These are phyloP conservation scores for Helicoverpa zea DNA, from an alignment of 1,140 invertebrate genomes.

Conservation along the genomic window DNA sequence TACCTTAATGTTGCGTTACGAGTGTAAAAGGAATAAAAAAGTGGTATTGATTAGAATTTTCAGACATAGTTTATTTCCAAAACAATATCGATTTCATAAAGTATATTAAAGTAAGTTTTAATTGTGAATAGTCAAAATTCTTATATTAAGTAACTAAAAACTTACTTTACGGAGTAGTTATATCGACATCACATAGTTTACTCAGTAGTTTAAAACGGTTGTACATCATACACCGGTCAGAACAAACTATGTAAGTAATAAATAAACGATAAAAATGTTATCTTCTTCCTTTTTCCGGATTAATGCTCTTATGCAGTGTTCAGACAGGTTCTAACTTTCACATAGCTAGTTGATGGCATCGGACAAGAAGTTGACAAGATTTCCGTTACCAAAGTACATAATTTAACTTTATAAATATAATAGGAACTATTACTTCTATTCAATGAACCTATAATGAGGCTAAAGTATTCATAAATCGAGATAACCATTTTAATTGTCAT, in stretches of 20 bases:
- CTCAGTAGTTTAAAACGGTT: neutral
- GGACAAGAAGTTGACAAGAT: conserved; percentile 17
- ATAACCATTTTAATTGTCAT: too few species aligned
- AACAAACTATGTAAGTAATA: neutral
- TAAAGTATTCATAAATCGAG: neutral
- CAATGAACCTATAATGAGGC: neutral
- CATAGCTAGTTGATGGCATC: neutral
- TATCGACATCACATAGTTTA: neutral
- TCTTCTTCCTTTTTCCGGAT: conserved; percentile 14
- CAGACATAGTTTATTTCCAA: too few species aligned
- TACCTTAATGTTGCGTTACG: too few species aligned
- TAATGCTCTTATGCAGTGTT: neutral
- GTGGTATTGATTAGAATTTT: too few species aligned
- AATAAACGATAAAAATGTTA: neutral
- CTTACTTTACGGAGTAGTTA: too few species aligned
- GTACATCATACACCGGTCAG: neutral
- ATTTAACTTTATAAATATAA: neutral
- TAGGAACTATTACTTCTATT: conserved; percentile 1
- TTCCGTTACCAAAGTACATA: neutral
- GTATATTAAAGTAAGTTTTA: neutral
- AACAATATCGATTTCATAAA: too few species aligned
- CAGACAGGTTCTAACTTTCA: neutral
- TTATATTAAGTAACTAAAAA: neutral
- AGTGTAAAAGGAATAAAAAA: too few species aligned
- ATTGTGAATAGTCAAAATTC: neutral